These are phyloP conservation scores for Channa striata DNA, from an alignment of 2,797 vertebrate species.

Conservation along the genomic window DNA sequence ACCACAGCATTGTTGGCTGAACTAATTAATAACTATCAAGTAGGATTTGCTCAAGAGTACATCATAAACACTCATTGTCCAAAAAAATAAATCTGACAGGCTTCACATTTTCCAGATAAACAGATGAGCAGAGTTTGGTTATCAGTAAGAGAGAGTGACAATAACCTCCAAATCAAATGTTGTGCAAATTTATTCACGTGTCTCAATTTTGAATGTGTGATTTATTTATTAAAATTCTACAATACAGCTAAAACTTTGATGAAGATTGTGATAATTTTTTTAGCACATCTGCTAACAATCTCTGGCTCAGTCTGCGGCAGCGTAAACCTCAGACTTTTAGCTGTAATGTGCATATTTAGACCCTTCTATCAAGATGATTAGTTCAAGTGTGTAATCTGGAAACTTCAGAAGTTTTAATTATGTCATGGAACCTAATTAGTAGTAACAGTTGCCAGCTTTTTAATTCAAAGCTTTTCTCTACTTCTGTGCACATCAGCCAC, in stretches of 20 bases:
- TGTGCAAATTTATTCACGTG: not conserved
- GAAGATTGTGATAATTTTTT: not conserved
- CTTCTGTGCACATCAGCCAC: no score
- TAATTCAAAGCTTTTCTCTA: not conserved
- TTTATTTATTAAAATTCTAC: no score
- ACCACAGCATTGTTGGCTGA: conserved; percentile 37
- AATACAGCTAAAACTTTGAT: not conserved
- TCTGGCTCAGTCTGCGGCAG: not conserved
- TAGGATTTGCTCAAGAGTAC: not conserved
- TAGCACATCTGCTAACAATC: not conserved
- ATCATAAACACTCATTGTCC: not conserved
- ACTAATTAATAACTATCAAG: not conserved
- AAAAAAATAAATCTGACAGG: not conserved
- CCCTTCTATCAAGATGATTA: not conserved
- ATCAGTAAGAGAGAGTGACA: not conserved
- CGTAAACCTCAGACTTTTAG: not conserved
- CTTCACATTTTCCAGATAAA: not conserved
- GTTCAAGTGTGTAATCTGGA: not conserved
- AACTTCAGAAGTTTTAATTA: not conserved
- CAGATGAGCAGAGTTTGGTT: not conserved
- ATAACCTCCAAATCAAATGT: no score
- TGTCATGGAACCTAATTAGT: not conserved
- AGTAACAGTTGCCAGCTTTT: not conserved
- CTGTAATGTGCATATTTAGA: not conserved
- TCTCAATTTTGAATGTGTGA: no score